These are phyloP conservation scores for Poecile atricapillus DNA, from an alignment of 2,113 vertebrate species.

Conservation along the genomic window DNA sequence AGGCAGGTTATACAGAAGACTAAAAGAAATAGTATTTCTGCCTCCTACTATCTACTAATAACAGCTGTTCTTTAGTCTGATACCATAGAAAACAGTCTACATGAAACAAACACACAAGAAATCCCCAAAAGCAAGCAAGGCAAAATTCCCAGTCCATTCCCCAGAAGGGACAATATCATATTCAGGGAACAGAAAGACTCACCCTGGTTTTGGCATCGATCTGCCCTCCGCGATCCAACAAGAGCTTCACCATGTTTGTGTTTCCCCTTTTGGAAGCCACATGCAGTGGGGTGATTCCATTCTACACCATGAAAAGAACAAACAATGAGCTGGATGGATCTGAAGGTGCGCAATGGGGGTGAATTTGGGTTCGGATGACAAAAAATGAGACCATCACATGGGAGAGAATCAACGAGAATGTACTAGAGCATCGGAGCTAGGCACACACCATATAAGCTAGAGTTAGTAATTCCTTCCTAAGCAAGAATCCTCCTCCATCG, in stretches of 20 bases:
- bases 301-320: slow-evolving; percentile 79
- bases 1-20: not conserved
- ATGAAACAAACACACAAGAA: not conserved
- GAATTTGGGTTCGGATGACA: not conserved
- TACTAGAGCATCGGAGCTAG: slow-evolving; percentile 2
- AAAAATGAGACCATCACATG: not conserved
- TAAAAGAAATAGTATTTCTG: not conserved
- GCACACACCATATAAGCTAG: not conserved
- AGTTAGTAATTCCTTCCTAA: slow-evolving; percentile 16
- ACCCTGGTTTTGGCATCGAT: slow-evolving; percentile 99
- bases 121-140: not conserved
- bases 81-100: not conserved
- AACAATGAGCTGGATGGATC: slow-evolving; percentile 55
- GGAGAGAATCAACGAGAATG: slow-evolving; percentile 20
- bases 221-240: slow-evolving; percentile 93
- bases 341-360: not conserved
- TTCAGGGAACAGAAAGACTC: slow-evolving; percentile 69
- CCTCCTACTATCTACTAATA: not conserved
- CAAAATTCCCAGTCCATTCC: not conserved
- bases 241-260: slow-evolving; percentile 95
- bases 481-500: not conserved
- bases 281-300: slow-evolving; percentile 95
- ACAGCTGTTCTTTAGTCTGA: not conserved
- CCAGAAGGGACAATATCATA: not conserved
- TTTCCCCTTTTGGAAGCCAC: slow-evolving; percentile 98